Evolutionary conservation across 2,888 invertebrate genomes (phyloP).

Genomic region (Chrysolina oricalcia): DNA sequence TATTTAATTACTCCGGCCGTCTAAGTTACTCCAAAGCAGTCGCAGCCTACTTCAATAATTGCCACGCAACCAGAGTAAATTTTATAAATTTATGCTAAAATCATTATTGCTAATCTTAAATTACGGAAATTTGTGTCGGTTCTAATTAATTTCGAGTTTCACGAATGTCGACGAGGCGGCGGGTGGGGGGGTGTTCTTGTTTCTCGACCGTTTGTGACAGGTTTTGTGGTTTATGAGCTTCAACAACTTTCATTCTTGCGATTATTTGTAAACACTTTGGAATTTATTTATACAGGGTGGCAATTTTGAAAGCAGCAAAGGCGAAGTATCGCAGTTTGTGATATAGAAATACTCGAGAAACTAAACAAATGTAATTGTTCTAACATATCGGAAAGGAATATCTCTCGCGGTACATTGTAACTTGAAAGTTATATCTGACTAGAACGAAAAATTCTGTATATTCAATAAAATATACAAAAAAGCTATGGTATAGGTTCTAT

Average conservation of each 20-base stretch:
- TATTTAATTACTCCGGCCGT: slow-evolving; percentile 64
- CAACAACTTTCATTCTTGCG: not conserved
- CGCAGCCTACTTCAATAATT: slow-evolving; percentile 57
- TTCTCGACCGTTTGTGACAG: not conserved
- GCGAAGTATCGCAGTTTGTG: too few species aligned
- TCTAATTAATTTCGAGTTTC: slow-evolving; percentile 56
- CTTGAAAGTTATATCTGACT: too few species aligned
- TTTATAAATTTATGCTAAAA: slow-evolving; percentile 62
- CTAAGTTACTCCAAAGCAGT: slow-evolving; percentile 55
- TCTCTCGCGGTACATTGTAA: too few species aligned
- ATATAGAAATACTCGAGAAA: too few species aligned
- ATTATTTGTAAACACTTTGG: too few species aligned
- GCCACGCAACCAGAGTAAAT: slow-evolving; percentile 63
- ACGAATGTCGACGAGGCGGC: slow-evolving; percentile 5
- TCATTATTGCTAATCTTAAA: slow-evolving; percentile 58
- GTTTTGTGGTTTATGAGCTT: slow-evolving; percentile 2
- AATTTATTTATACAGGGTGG: too few species aligned
- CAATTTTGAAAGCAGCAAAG: too few species aligned
- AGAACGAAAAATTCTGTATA: too few species aligned
- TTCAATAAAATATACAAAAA: too few species aligned
- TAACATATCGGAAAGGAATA: too few species aligned
- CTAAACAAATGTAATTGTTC: too few species aligned
- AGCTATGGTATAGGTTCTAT: too few species aligned
- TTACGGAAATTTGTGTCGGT: slow-evolving; percentile 53
- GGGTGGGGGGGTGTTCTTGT: not conserved